Conservation (phyloP, 35 echinoderm and acorn worm species). For the Stichopus chloronotus region DNA sequence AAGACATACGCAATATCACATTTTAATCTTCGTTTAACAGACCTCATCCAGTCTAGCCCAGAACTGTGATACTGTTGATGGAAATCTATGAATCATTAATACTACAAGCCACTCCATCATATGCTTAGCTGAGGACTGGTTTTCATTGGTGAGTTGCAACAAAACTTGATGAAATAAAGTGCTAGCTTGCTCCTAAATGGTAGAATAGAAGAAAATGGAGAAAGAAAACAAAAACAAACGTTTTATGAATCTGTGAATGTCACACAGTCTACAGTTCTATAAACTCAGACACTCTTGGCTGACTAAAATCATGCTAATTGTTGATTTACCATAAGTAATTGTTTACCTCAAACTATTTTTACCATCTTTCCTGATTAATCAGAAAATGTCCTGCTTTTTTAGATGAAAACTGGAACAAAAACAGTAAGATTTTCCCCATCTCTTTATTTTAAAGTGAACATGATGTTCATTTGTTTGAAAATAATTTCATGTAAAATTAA, state of each 20-base stretch:
- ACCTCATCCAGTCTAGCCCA: slow-evolving; percentile 67
- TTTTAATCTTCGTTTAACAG: not conserved
- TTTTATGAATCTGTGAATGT: not conserved
- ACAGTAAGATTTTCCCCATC: no score
- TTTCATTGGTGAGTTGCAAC: slow-evolving; percentile 49
- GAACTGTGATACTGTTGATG: slow-evolving; percentile 35
- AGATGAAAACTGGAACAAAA: no score
- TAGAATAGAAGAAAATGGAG: slow-evolving; percentile 1
- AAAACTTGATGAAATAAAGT: slow-evolving; percentile 36
- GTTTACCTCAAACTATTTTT: no score
- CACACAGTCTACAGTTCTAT: not conserved
- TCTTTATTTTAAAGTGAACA: no score
- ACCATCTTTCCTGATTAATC: no score
- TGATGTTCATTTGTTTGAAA: no score
- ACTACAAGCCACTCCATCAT: slow-evolving; percentile 75
- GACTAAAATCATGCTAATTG: no score
- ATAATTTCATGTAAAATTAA: no score
- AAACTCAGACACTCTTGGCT: not conserved
- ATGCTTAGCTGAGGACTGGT: slow-evolving; percentile 74
- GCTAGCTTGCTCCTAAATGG: slow-evolving; percentile 37
- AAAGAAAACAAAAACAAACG: not conserved
- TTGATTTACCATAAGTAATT: not conserved
- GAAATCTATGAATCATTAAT: slow-evolving; percentile 49
- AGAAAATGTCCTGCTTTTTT: no score
- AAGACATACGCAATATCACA: not conserved